Evolutionary conservation across 2,888 invertebrate species (phyloP), one percentile per base, ranked within the genome.

Genomic region (Cataglyphis cursor): DNA sequence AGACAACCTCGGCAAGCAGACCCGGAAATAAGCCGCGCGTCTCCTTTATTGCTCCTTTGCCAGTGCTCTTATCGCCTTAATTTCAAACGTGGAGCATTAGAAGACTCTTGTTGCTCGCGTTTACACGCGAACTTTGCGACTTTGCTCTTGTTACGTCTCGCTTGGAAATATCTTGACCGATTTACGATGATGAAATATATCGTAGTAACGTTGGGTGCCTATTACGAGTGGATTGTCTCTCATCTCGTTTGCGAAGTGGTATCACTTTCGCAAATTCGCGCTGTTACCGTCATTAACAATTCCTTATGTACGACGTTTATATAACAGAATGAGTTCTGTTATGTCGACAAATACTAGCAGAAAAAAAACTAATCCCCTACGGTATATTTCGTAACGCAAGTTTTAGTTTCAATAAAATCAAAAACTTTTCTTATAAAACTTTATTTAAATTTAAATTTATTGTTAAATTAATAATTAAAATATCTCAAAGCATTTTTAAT

Each of bases 21-120:
- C 15, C 28, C 64, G 70, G 81, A 70, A 80, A 75, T 82, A 78
- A 81, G 75, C 62, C 48, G 61, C 83, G 59, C 70, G 68, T 82
- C 70, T 78, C 85, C 87, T 88, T 87, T 85, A 88, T 88, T 83
- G 78, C 83, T 51, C 28, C 64, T 51, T 8, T 48, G 54, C 51
- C 38, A 21, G 31, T 31, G 64, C 80, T 62, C 72, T 64, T 81
- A 74, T 76, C 62, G 51, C 64, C 87, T 85, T 85, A 87, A 87
- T 87, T 87, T 73, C 74, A 31, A 61, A 66, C 44, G 12, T 21
- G 65, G 15, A 66, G 51, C 73, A 51, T 61, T 61, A 62, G n/a
- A 21, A 24, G 54, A 31, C 64, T 68, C 51, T 54, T 72, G 51
- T 72, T 59, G 31, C 78, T 82, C 61, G 21, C 80, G 51, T 75